Evolutionary conservation across 2,113 vertebrate species (phyloP), one percentile per base, ranked within the genome.

Genomic region (Micronisus gabar): DNA sequence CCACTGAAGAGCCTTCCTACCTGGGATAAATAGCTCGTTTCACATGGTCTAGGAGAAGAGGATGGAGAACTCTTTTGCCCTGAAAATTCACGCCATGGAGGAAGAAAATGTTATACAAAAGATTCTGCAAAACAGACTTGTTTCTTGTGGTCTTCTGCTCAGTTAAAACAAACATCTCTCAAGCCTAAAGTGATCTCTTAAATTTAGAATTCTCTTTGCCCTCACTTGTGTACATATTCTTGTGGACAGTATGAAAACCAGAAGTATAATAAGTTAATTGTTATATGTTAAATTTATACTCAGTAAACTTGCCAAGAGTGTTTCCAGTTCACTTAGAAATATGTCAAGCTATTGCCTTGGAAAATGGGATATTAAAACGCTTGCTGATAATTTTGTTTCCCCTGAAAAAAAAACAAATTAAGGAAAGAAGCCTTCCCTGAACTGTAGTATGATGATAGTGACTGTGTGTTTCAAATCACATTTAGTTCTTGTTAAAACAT

Each of bases 321-420:
- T 93, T 91, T 95, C 93, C 73, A 93, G 56, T 67, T 86, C 83
- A 96, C 55, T 92, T 91, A 94, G 52, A 84, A 94, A 86, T 41
- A 86, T 21, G 41, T 66, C 76, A 71, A 94, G 43, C 6, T 63
- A n/a, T 58, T 83, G 59, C 59, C 43, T 81, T 88, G 47, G 53
- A 94, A 95, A 96, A 95, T 47, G 83, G 75, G 63, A 78, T 84
- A 71, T 81, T 93, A 70, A 89, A 94, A 68, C 14, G 3, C 7
- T 81, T 95, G 55, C 63, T 90, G 78, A 82, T 75, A 73, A 74
- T 72, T 67, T 67, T 92, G 17, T 70, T 97, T 93, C 43, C 68
- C 15, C 30, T 93, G 63, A 30, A 84, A 74, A 84, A 74, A 59
- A 89, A 65, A 26, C 50, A 78, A 43, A 82, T 1, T n/a, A 55